These are phyloP conservation scores for Mohoua ochrocephala DNA, from an alignment of 2,113 vertebrate species.

Conservation along the genomic window DNA sequence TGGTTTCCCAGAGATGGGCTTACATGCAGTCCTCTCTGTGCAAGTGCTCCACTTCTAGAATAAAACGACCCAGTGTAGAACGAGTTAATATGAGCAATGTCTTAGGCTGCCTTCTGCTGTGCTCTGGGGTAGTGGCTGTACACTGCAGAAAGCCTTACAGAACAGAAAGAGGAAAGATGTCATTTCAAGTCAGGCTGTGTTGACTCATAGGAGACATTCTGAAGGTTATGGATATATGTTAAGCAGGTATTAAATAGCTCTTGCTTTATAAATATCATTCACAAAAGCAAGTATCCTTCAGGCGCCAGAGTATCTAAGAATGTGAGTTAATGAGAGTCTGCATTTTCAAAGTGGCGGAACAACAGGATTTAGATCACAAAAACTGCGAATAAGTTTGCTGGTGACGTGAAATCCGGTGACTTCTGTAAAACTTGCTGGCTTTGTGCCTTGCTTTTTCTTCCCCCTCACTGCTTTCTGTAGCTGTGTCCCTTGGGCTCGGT, in stretches of 20 bases:
- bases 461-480: neutral
- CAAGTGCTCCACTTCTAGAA: neutral
- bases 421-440: neutral
- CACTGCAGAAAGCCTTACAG: neutral
- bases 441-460: neutral
- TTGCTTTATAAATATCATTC: conserved; percentile 6
- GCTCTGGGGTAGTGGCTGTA: neutral
- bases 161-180: neutral
- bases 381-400: neutral
- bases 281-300: neutral
- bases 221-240: neutral
- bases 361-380: neutral
- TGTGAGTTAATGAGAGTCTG: conserved; percentile 2
- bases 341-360: neutral
- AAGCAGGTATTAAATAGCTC: conserved; percentile 29
- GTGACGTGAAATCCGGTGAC: neutral
- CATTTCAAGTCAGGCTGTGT: neutral
- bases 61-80: neutral
- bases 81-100: neutral
- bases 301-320: neutral
- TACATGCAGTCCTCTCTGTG: neutral
- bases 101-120: neutral
- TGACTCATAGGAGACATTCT: neutral
- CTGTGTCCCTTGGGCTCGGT: rapidly evolving
- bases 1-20: neutral